Conservation (phyloP, 2,888 invertebrate genomes). For the Amaurobius ferox region DNA sequence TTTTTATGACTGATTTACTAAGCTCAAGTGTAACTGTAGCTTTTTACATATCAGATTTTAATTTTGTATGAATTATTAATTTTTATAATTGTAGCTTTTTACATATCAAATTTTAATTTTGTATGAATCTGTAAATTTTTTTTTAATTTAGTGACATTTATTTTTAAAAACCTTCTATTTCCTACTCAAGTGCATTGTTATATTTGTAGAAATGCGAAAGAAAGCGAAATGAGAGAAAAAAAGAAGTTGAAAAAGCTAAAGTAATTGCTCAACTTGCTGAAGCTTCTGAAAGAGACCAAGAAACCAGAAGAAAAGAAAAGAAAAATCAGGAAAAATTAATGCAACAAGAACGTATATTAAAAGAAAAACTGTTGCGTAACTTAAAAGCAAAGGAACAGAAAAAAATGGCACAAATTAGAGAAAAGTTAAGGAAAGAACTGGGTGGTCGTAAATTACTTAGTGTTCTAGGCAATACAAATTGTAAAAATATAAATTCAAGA, state of each 20-base stretch:
- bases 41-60: too few relatives aligned
- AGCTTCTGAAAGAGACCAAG: constrained; percentile 8
- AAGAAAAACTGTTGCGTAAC: constrained; percentile 50
- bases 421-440: constrained; percentile 65
- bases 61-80: too few relatives aligned
- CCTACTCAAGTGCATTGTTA: too few relatives aligned
- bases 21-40: too few relatives aligned
- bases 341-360: constrained; percentile 61
- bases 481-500: neutral
- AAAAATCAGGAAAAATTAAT: constrained; percentile 47
- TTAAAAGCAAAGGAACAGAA: constrained; percentile 52
- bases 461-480: neutral
- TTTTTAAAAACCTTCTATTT: too few relatives aligned
- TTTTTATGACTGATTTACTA: too few relatives aligned
- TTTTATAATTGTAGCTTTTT: too few relatives aligned
- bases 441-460: constrained; percentile 47
- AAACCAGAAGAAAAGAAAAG: neutral
- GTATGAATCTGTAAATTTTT: too few relatives aligned
- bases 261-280: neutral
- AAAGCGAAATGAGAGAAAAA: constrained; percentile 9
- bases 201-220: neutral
- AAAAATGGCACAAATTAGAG: constrained; percentile 46
- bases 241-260: neutral
- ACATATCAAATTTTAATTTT: too few relatives aligned
- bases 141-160: too few relatives aligned